These are phyloP conservation scores for Matsumyia berberina DNA, from an alignment of 2,888 invertebrate species.

Conservation along the genomic window DNA sequence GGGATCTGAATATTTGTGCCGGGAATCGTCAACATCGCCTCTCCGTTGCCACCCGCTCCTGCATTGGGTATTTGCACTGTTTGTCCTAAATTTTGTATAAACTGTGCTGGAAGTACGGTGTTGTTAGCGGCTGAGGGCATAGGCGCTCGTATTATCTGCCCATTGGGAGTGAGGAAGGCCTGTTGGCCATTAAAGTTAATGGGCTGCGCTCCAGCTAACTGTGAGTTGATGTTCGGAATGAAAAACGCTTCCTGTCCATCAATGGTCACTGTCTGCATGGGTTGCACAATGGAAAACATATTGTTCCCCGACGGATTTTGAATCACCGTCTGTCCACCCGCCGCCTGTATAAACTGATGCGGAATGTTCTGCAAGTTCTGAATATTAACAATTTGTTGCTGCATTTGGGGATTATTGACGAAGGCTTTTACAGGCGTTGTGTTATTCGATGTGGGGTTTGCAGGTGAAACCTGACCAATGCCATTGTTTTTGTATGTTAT, in stretches of 20 bases:
- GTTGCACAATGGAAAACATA: slow-evolving; percentile 87
- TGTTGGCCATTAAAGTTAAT: slow-evolving; percentile 86
- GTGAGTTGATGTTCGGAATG: slow-evolving; percentile 90
- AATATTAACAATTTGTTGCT: slow-evolving; percentile 78
- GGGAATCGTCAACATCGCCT: slow-evolving; percentile 86
- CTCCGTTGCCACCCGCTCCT: slow-evolving; percentile 67
- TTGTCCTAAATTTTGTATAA: slow-evolving; percentile 89
- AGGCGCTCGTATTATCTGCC: slow-evolving; percentile 91
- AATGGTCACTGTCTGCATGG: slow-evolving; percentile 95
- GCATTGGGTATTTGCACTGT: slow-evolving; percentile 89
- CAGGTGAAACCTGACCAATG: slow-evolving; percentile 75
- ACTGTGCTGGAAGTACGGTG: slow-evolving; percentile 87
- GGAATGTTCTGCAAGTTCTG: slow-evolving; percentile 77
- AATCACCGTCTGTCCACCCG: slow-evolving; percentile 78
- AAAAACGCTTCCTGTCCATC: slow-evolving; percentile 97
- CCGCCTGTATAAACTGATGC: slow-evolving; percentile 79
- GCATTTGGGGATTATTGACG: slow-evolving; percentile 77
- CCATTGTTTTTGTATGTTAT: slow-evolving; percentile 74
- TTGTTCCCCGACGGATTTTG: slow-evolving; percentile 80
- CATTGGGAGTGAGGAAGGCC: slow-evolving; percentile 85
- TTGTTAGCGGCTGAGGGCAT: slow-evolving; percentile 81
- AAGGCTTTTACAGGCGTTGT: slow-evolving; percentile 78
- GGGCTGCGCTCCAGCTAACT: slow-evolving; percentile 84
- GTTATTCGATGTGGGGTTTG: slow-evolving; percentile 69
- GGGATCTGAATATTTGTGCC: slow-evolving; percentile 87